These are phyloP conservation scores for Meteorus sp. DNA, from an alignment of 1,140 invertebrate genomes.

Conservation along the genomic window DNA sequence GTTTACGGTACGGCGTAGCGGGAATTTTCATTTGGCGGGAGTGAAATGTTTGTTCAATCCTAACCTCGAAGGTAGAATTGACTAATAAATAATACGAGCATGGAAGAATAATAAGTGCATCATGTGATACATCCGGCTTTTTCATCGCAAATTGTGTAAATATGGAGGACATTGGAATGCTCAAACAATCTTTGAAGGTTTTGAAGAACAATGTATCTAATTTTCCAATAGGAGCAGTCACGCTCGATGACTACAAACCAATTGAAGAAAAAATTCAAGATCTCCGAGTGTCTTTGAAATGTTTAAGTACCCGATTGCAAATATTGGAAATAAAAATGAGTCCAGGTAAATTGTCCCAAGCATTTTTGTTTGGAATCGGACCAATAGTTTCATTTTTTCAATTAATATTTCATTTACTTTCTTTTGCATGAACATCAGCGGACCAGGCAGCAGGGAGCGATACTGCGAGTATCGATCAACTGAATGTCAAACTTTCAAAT, in stretches of 20 bases:
- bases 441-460: conserved; percentile 1
- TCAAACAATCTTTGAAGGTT: conserved; percentile 10
- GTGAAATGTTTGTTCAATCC: no score
- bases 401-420: not conserved
- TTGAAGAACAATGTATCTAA: conserved; percentile 23
- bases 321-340: conserved; percentile 30
- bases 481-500: conserved; percentile 31
- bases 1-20: no score
- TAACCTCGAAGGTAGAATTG: no score
- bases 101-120: no score
- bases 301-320: conserved; percentile 35
- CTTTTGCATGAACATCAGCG: conserved; percentile 1
- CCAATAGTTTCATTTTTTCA: not conserved
- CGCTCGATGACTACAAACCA: conserved; percentile 39
- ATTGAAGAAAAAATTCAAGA: conserved; percentile 38
- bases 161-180: conserved; percentile 17
- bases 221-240: conserved; percentile 40
- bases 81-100: no score
- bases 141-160: conserved; percentile 12
- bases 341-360: no score
- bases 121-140: no score
- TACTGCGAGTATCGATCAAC: conserved; percentile 5
- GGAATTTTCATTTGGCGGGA: no score
- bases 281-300: conserved; percentile 27
- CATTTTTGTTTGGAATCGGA: conserved; percentile 32